Evolutionary conservation across 1,140 invertebrate species (phyloP), one percentile per base, ranked within the genome.

Genomic region (Caenorhabditis inopinata): DNA sequence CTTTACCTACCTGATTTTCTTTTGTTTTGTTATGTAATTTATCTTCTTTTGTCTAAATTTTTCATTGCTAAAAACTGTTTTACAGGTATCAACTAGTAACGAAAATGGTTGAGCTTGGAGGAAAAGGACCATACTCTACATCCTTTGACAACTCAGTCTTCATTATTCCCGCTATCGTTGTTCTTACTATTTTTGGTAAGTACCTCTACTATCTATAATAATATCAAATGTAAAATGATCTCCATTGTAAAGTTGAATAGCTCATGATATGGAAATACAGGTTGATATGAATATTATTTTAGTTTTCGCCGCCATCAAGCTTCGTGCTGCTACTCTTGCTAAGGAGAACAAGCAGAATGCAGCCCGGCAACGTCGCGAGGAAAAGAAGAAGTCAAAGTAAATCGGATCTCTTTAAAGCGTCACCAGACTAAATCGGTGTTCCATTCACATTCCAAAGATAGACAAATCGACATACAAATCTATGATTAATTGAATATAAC

Each of bases 101-200:
- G 16, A 75, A 48, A 27, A 75, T 75, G 73, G 73, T 75, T 46
- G 46, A 75, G 42, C 73, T 75, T 6, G 73, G 73, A 47, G 73
- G 73, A 46, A 75, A 75, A 11, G 42, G 42, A 29, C 73, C 73
- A 48, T 75, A 75, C 42, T 47, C 73, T 11, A 46, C 42, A 0
- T 80, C 79, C 7, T 80, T 80, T 51, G 74, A 80, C 74, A 80
- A 80, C 51, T 62, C 46, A 11, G 79, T 80, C 47, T 80, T 80
- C 74, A 76, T 80, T 18, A 75, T 80, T 18, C 79, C 79, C 6
- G 79, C 48, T 6, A 80, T 80, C 23, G 48, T 58, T 4, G 25
- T 80, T 18, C 14, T 80, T n/a, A 74, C 73, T 12, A 16, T 80
- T 32, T 49, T 76, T 12, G 48, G 79, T 80, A 5, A 62, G 79